Base-by-base conservation (phyloP, 23 tunicate species). In the Trididemnum nubilum region DNA sequence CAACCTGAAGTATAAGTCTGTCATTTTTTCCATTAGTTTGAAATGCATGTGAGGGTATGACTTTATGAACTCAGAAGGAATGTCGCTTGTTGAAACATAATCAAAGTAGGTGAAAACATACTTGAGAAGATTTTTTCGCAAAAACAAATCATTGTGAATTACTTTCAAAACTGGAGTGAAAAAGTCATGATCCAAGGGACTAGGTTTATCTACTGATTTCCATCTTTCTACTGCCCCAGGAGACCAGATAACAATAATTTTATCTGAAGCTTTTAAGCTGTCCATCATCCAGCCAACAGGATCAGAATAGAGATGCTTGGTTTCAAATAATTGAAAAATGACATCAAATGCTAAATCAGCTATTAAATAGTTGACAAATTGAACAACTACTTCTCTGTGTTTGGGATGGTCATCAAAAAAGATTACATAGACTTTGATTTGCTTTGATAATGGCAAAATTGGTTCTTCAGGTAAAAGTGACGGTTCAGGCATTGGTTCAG, bases 171-270 rank as follows among this genome's bases (percentile, higher is more conserved):
- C 78, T 35, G 96, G 96, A 1, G 89, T 64, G 65, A 90, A 90
- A 50, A 85, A 34, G 4, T 90, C 89, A 1, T 77, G 66, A 0
- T 90, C 71, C 29, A 51, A 28, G 7, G 29, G n/a, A 2, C 57
- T 61, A 0, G 51, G 21, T 5, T 39, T 77, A 0, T 74, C 82
- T 24, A 44, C 32, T 35, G 54, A 22, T 0, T 72, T 50, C 85
- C 88, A 85, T 28, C 87, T 29, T 26, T 34, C 36, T 0, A 25
- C 30, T 31, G 97, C 85, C 23, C 76, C 90, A 12, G 83, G 83
- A 3, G 97, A 91, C 86, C 97, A 91, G 36, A 91, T 81, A 28
- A 85, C 72, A 18, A 91, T 51, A 33, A 86, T 72, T 83, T 85
- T 85, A 37, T 91, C 86, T 19, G 87, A 79, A 28, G 34, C 52